Base-by-base conservation (phyloP, 2,113 vertebrate genomes). In the Indri indri region DNA sequence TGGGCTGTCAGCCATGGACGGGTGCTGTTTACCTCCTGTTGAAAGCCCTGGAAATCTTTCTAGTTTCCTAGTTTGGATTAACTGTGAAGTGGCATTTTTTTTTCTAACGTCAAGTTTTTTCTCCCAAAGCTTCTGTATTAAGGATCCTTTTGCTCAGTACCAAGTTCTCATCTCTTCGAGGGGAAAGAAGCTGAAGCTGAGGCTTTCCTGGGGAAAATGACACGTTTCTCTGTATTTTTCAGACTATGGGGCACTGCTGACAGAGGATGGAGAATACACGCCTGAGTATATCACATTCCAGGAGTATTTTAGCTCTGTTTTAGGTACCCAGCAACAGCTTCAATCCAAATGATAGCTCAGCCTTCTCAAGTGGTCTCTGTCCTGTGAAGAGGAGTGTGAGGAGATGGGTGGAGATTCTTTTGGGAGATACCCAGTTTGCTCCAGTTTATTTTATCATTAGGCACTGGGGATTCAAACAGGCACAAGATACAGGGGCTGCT, bases 181-280 rank as follows among this genome's bases (percentile, higher is more conserved):
- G 68, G 23, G 40, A 76, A 52, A 32, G 17, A 81, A 91, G 13
- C 1, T 13, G 37, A 93, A 70, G 27, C 1, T 73, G 52, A 27
- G 50, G 3, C 50, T 76, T 52, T 82, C 80, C 74, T 68, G 2
- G 0, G 22, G 27, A 54, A 74, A 73, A 63, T 93, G 10, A 85
- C 74, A 30, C 6, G 1, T 80, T 59, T 88, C 94, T 59, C 98
- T 86, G 9, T 80, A 3, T 98, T 94, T 99, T 98, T 54, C 98
- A 99, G 99, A 99, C 98, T 99, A 99, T 0, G 99, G 99, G 0
- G 99, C 99, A 25, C 99, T 99, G 83, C 96, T 99, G 96, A 98
- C 99, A 40, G 99, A 99, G 97, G 98, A 98, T 68, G 99, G 99
- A 50, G 99, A 99, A 65, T 99, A 99, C 86, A 99, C 99, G 0